Evolutionary conservation across 2,797 vertebrate species (phyloP), one percentile per base, ranked within the genome.

Genomic region (Aphelocoma californica): DNA sequence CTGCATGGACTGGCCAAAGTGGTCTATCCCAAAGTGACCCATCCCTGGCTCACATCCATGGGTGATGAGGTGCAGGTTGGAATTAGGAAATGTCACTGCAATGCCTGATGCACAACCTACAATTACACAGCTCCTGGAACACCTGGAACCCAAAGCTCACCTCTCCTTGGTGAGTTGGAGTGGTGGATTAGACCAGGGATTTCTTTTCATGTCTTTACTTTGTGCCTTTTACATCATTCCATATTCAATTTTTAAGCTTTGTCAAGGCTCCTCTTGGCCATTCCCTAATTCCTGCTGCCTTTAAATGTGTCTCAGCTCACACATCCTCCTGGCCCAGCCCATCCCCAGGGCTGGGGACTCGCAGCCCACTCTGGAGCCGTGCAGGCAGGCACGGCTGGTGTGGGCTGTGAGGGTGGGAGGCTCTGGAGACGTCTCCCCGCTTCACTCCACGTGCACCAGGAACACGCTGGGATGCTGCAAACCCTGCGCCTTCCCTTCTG

Each of bases 1-100:
- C 18, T n/a, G 34, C 3, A 2, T 1, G 8, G 54, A 47, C 29
- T 10, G 58, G 9, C 18, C 64, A 15, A 2, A 2, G 2, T 3
- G n/a, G 32, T 38, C 79, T 26, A 51, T 29, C 75, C 81, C 24
- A 3, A 18, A 69, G 16, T 25, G 80, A 16, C 29, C 26, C 18
- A 0, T 9, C 23, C 36, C 38, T 51, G 31, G 4, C 10, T 85
- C 56, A 24, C 44, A 12, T 14, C 48, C 23, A 0, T 7, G 23
- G 6, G 50, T n/a, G 60, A 14, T 5, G 44, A 34, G 31, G 12
- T 13, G 42, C 21, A 44, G 42, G 66, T 3, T 32, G 70, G 36
- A 32, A 29, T 50, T 21, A 32, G 54, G 54, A 32, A 93, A 50
- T 32, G 54, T 56, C 58, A 19, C 7, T 29, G 44, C 11, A 1